Evolutionary conservation across 1,140 invertebrate genomes (phyloP).

Genomic region (Penaeus japonicus): DNA sequence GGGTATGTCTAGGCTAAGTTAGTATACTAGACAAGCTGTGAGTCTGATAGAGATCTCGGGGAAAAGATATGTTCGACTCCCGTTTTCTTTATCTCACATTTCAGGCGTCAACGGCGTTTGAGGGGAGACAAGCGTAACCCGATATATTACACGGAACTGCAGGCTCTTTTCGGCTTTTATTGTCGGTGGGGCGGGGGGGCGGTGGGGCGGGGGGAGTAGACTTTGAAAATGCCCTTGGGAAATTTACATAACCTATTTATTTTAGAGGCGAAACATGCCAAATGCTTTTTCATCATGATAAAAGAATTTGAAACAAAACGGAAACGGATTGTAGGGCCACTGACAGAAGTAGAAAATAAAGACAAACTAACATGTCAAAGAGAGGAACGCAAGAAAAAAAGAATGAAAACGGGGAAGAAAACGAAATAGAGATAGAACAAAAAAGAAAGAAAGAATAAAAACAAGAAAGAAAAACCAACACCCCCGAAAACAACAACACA

Average conservation of each 20-base stretch:
- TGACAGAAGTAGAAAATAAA: no score
- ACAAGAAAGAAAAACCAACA: no score
- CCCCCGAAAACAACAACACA: background rate
- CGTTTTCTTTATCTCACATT: conserved; percentile 6
- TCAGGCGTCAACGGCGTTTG: background rate
- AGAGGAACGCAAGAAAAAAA: no score
- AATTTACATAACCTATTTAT: background rate
- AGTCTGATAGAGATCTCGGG: background rate
- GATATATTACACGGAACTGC: background rate
- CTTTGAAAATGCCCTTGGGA: background rate
- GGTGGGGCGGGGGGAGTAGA: no score
- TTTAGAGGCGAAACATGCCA: background rate
- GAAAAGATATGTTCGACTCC: background rate
- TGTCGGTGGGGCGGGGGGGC: no score
- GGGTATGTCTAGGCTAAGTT: background rate
- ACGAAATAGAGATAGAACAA: no score
- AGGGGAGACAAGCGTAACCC: background rate
- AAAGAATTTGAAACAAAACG: background rate
- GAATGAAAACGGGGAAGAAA: no score
- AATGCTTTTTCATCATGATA: background rate
- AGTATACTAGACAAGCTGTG: background rate
- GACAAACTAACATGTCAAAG: no score
- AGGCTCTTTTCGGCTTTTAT: no score
- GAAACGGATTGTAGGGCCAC: no score
- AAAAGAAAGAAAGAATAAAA: no score